These are phyloP conservation scores for Oryzias dopingdopingensis DNA, from an alignment of 2,797 vertebrate species.

Conservation along the genomic window DNA sequence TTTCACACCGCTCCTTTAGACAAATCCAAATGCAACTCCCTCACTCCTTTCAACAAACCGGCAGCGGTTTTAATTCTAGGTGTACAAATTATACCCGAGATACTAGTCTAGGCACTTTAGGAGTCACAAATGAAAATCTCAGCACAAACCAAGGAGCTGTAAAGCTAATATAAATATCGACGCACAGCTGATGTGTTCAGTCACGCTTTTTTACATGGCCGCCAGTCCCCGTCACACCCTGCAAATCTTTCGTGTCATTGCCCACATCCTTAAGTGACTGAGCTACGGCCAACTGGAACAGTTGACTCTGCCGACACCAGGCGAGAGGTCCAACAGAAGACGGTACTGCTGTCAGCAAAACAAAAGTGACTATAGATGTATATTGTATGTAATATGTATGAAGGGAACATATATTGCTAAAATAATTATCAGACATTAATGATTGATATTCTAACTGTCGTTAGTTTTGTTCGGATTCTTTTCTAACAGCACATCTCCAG, in stretches of 20 bases:
- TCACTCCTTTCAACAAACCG: slow-evolving; percentile 13
- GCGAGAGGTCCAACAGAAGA: slow-evolving; percentile 44
- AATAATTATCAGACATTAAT: slow-evolving; percentile 63
- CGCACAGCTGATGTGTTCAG: slow-evolving; percentile 14
- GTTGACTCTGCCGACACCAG: slow-evolving; percentile 26
- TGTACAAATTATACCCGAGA: slow-evolving; percentile 47
- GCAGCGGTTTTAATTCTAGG: slow-evolving; percentile 35
- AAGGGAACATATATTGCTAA: slow-evolving; percentile 70
- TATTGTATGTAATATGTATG: slow-evolving; percentile 67
- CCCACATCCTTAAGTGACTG: slow-evolving; percentile 26
- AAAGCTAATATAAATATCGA: slow-evolving; percentile 19
- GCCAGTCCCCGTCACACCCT: slow-evolving; percentile 18
- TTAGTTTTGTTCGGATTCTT: slow-evolving; percentile 72
- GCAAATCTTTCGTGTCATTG: slow-evolving; percentile 29
- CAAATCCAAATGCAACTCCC: slow-evolving; percentile 9
- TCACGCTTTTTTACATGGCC: slow-evolving; percentile 26
- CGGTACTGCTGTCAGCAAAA: slow-evolving; percentile 58
- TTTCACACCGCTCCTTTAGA: slow-evolving; percentile 21
- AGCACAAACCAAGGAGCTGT: slow-evolving; percentile 46
- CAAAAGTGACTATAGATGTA: slow-evolving; percentile 64
- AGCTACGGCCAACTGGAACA: slow-evolving; percentile 54
- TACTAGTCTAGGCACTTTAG: slow-evolving; percentile 28
- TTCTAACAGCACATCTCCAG: slow-evolving; percentile 69
- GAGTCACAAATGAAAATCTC: slow-evolving; percentile 35
- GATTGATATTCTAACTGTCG: slow-evolving; percentile 75